Conservation (phyloP, 2,113 vertebrate genomes). For the Antechinus stuartii region DNA sequence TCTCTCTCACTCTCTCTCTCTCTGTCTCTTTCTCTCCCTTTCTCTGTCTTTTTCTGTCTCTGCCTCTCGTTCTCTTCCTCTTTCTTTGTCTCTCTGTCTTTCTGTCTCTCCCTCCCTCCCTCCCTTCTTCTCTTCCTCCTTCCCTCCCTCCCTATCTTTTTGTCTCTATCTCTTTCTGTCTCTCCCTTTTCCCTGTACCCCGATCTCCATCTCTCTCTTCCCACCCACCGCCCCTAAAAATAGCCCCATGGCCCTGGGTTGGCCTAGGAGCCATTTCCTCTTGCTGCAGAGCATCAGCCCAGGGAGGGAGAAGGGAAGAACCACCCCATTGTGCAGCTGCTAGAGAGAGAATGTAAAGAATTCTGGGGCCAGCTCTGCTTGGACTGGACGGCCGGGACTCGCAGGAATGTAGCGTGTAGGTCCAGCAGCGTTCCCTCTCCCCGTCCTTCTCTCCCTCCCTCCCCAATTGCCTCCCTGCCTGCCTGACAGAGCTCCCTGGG, state of each 20-base stretch:
- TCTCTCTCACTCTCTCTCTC: neutral
- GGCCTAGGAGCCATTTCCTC: conserved; percentile 69
- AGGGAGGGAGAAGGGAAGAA: conserved; percentile 77
- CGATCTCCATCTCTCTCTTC: neutral
- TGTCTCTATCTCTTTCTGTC: no score
- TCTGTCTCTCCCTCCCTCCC: no score
- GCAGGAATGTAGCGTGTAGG: conserved; percentile 79
- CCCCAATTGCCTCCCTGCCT: neutral
- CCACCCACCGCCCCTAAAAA: conserved; percentile 66
- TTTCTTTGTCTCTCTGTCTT: neutral
- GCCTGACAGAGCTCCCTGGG: neutral
- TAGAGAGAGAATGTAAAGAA: conserved; percentile 83
- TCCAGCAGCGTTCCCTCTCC: conserved; percentile 85
- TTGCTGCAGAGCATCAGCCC: conserved; percentile 62
- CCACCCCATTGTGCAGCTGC: conserved; percentile 77
- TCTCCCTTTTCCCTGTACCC: neutral
- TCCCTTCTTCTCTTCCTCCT: no score
- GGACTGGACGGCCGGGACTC: conserved; percentile 83
- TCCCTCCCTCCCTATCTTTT: no score
- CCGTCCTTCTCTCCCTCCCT: neutral
- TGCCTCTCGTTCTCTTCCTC: neutral
- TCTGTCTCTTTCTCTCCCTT: no score
- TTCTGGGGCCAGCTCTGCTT: conserved; percentile 85
- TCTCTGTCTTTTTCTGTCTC: neutral
- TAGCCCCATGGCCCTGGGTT: conserved; percentile 69